Evolutionary conservation across 1,140 invertebrate species (phyloP).

Genomic region (Dryas iulia): DNA sequence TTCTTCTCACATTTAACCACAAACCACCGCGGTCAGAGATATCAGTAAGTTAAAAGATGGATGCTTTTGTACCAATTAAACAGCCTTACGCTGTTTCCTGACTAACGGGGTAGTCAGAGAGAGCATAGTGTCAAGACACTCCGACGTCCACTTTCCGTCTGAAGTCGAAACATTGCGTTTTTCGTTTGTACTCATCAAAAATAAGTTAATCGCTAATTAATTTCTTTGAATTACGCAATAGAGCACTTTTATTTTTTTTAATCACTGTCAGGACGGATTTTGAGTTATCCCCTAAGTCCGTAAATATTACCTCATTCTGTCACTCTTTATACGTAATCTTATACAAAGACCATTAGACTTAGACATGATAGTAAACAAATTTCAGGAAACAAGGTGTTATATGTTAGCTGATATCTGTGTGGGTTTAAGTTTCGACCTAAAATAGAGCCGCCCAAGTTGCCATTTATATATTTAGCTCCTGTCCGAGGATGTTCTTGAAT

Average conservation of each 20-base stretch:
- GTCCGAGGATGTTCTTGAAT: neutral
- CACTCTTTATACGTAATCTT: slow-evolving; percentile 16
- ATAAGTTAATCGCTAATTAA: neutral
- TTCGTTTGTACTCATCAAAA: neutral
- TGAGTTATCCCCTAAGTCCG: slow-evolving; percentile 16
- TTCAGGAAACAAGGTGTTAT: slow-evolving; percentile 2
- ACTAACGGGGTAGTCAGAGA: no score
- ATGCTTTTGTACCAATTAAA: no score
- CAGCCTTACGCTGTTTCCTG: no score
- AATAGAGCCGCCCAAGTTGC: neutral
- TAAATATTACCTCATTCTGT: slow-evolving; percentile 25
- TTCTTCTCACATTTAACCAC: no score
- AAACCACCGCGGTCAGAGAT: no score
- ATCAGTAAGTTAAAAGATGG: no score
- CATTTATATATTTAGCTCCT: neutral
- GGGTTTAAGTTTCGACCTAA: neutral
- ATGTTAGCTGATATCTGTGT: neutral
- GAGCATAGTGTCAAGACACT: no score
- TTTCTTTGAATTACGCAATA: neutral
- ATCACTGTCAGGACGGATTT: slow-evolving; percentile 11
- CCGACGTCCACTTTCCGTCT: no score
- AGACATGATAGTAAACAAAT: slow-evolving; percentile 4
- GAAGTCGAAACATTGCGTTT: no score
- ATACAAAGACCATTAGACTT: neutral
- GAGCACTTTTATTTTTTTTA: slow-evolving; percentile 5